Evolutionary conservation across 2,113 vertebrate species (phyloP), one percentile per base, ranked within the genome.

Genomic region (Phaetusa simplex): DNA sequence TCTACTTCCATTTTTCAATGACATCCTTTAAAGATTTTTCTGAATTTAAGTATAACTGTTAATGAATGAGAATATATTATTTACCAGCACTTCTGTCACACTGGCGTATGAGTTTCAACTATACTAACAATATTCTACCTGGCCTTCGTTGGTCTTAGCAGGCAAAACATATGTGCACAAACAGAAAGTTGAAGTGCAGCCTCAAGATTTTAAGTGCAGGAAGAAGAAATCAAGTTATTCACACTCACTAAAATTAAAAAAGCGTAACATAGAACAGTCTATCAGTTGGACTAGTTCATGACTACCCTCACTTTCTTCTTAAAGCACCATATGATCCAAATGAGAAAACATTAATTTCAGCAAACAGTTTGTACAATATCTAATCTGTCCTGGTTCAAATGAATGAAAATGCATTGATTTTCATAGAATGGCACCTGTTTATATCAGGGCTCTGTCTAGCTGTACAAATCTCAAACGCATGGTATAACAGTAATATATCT

Each of bases 1-100:
- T 56, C 69, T 93, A 85, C 50, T 95, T 87, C 88, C 66, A 94
- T 89, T 96, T 97, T 93, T 94, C 53, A 53, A 62, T 84, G 56
- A 84, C 73, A 80, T 66, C 53, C 45, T 79, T 49, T 49, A 86
- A 69, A 90, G 82, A 87, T 77, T 93, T 93, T 86, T 89, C 86
- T 85, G 74, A 66, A 82, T 94, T 82, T 80, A 91, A 82, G 65
- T 17, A 42, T 58, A 95, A 91, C 66, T 38, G 61, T 72, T 82
- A 95, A 19, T 20, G 34, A 92, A 76, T 42, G 27, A 88, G 43
- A 84, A 82, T 26, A 56, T 23, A 50, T 36, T 86, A 76, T 85
- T 95, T 83, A 94, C 59, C 55, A 45, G n/a, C 27, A 69, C 34
- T 93, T 80, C 71, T 90, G 64, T 49, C 70, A 56, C 45, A 83